Evolutionary conservation across 2,113 vertebrate species (phyloP).

Genomic region (Tor tambroides): DNA sequence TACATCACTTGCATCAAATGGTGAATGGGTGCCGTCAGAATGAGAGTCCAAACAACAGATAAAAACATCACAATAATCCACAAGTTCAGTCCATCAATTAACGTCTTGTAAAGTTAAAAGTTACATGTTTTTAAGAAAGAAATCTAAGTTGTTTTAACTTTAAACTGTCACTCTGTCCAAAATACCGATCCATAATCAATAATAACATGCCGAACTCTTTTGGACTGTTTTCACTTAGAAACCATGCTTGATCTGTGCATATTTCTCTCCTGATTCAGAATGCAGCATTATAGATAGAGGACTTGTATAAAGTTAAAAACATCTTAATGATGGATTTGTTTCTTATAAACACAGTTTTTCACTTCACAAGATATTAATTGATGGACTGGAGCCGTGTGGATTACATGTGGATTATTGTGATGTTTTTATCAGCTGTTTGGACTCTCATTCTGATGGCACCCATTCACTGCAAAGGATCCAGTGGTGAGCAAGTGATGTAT

Average conservation of each 20-base stretch:
- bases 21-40: too few species aligned
- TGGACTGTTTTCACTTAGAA: not conserved
- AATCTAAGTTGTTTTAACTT: too few species aligned
- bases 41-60: too few species aligned
- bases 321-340: too few species aligned
- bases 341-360: not conserved
- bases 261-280: not conserved
- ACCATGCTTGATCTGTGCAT: not conserved
- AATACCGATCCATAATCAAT: too few species aligned
- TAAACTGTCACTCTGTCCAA: too few species aligned
- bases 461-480: not conserved
- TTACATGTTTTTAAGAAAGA: not conserved
- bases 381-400: not conserved
- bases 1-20: too few species aligned
- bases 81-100: too few species aligned
- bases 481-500: not conserved
- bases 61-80: too few species aligned
- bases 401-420: too few species aligned
- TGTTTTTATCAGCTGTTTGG: not conserved
- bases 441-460: not conserved
- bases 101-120: not conserved
- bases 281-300: not conserved
- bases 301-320: too few species aligned
- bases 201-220: not conserved
- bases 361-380: not conserved